These are phyloP conservation scores for Euplexia lucipara DNA, from an alignment of 2,888 invertebrate genomes.

Conservation along the genomic window DNA sequence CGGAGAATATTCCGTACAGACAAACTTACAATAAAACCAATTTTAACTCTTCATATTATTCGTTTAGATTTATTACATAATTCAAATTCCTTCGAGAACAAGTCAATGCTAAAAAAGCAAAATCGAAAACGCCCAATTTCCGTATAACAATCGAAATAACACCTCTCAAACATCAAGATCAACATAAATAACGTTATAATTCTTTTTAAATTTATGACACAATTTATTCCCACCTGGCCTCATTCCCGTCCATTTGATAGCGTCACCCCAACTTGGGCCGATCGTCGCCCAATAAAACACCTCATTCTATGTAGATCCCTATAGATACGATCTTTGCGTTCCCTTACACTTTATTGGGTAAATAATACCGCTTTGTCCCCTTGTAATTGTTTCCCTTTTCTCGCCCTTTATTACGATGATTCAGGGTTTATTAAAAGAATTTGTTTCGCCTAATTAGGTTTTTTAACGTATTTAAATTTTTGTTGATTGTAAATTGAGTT, in stretches of 20 bases:
- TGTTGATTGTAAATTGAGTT: conserved; percentile 27
- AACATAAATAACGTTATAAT: conserved; percentile 59
- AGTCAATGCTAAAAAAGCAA: conserved; percentile 35
- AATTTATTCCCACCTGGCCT: conserved; percentile 64
- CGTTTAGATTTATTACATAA: conserved; percentile 2
- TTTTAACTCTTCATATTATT: no score
- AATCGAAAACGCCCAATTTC: conserved; percentile 44
- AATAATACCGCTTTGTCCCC: conserved; percentile 72
- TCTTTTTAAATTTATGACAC: conserved; percentile 62
- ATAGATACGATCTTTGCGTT: conserved; percentile 75
- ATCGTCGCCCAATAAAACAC: conserved; percentile 79
- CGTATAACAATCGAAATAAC: conserved; percentile 51
- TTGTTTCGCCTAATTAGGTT: conserved; percentile 60
- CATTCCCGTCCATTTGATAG: conserved; percentile 57
- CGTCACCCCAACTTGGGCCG: conserved; percentile 67
- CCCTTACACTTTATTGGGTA: conserved; percentile 75
- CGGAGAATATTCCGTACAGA: no score
- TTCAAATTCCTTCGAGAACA: conserved; percentile 39
- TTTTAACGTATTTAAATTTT: conserved; percentile 45
- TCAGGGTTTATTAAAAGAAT: conserved; percentile 72
- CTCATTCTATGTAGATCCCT: conserved; percentile 76
- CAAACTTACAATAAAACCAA: no score
- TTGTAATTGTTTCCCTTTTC: conserved; percentile 75
- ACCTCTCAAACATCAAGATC: conserved; percentile 57
- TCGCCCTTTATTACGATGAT: conserved; percentile 72